Base-by-base conservation (phyloP, 53 echinoderm and acorn worm genomes). In the Holothuria leucospilota region DNA sequence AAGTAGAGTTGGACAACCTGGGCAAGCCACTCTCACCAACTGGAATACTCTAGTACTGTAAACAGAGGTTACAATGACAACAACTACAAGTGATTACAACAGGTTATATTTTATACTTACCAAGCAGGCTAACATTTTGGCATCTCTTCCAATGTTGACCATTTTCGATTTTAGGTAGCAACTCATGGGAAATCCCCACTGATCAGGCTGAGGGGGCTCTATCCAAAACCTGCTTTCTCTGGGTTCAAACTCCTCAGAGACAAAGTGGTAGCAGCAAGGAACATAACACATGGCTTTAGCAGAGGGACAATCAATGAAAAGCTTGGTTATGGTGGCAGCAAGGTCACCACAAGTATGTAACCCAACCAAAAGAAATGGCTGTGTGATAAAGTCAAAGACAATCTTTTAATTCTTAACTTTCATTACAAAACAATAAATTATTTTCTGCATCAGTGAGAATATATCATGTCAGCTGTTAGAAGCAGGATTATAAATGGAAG, bases 271-370 rank as follows among this genome's bases (percentile, higher is more conserved):
- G 77, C 98, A 97, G 88, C 98, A 97, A 25, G 91, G 89, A 9
- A 97, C 92, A 66, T 85, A 91, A 42, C 93, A 92, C 71, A 95
- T 78, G 59, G 85, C 84, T 6, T 69, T 88, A 46, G 90, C 88
- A 59, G 77, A 77, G 58, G 89, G 84, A 66, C 91, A 89, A 69
- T 78, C 59, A 21, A 86, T 61, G 67, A 97, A 97, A 20, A 97
- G 78, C 20, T 93, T 85, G 20, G 95, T 88, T 61, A 95, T 85
- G 24, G 98, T 90, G 40, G 98, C 69, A 29, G 93, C 90, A 34
- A 97, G 88, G 91, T 97, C 92, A 18, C 98, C 98, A 63, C 98
- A 97, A 2, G 95, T 95, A 75, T 96, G 98, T 28, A 97, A 93
- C 20, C 98, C 98, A 7, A 91, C 82, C 34, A 97, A 75, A 63